Base-by-base conservation (phyloP, 2,113 vertebrate species). In the Lasiurus cinereus region DNA sequence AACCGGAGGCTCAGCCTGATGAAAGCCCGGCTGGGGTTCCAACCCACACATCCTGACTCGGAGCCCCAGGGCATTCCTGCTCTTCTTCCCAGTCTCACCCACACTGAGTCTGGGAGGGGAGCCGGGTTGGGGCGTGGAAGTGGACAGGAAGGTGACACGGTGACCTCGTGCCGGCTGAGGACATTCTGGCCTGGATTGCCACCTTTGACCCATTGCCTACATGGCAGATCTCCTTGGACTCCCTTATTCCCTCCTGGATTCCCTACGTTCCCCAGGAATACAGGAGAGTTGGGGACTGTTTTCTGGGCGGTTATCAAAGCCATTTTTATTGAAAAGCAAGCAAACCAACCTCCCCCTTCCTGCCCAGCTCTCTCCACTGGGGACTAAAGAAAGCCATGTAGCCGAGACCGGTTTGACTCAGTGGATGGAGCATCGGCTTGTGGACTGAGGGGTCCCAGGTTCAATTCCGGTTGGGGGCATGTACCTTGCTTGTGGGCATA, bases 311-410 rank as follows among this genome's bases (percentile, higher is more conserved):
- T 27, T 43, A 50, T n/a, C n/a, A 29, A 84, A 92, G 52, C 24
- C 24, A 10, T 90, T 97, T 94, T 94, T 84, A 73, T 83, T 89
- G 31, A 91, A 96, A 83, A 95, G 33, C 74, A 88, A 91, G 73
- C 36, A 92, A 83, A 39, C 21, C 33, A 66, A 29, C 33, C 73
- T 43, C 33, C 12, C 27, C 4, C 22, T 11, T 4, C 7, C 22
- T 6, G 36, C 82, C 3, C 36, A 80, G 48, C 8, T 18, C 29
- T 79, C 50, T 87, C 87, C n/a, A 33, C 36, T 48, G 50, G 54
- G 54, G 29, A 39, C 64, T 82, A n/a, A 52, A 67, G 56, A 67
- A 66, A 78, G 33, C 16, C 64, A 77, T 22, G 62, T 59, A 66
- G 39, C 39, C 39, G 39, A 39, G 39, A 39, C 39, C 39, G 39